Percentiles rank a stretch among this genome's conserved stretches.
These are phyloP conservation scores for Teinopalpus imperialis DNA, from an alignment of 2,888 invertebrate genomes.

Conservation along the genomic window DNA sequence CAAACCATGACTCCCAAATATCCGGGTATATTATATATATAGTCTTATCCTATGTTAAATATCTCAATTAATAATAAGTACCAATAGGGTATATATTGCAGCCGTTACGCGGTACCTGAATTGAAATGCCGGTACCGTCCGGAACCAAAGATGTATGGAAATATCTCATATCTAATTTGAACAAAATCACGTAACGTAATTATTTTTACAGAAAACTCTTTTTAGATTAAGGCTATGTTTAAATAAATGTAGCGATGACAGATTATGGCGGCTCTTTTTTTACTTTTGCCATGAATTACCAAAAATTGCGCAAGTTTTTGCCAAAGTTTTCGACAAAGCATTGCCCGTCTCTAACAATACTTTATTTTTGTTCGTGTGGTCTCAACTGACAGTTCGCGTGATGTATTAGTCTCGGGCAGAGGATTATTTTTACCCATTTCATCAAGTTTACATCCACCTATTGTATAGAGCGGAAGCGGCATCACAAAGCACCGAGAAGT, in stretches of 20 bases:
- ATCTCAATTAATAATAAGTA: too few relatives aligned
- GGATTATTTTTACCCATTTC: constrained; percentile 81
- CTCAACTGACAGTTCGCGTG: constrained; percentile 76
- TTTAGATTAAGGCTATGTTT: too few relatives aligned
- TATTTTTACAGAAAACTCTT: too few relatives aligned
- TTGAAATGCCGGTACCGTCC: too few relatives aligned
- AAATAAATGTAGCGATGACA: constrained; percentile 20
- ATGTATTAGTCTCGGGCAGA: constrained; percentile 74
- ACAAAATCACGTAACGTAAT: too few relatives aligned
- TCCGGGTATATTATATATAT: too few relatives aligned
- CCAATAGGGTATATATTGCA: too few relatives aligned
- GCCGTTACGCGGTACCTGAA: too few relatives aligned
- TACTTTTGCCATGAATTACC: constrained; percentile 57
- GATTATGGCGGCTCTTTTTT: constrained; percentile 42
- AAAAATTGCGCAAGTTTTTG: constrained; percentile 77
- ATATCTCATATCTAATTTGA: too few relatives aligned
- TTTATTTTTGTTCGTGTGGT: constrained; percentile 80
- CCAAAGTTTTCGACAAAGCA: constrained; percentile 72
- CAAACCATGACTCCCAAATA: too few relatives aligned
- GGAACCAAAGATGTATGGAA: too few relatives aligned
- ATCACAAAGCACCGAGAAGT: constrained; percentile 61
- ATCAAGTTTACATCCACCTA: constrained; percentile 79
- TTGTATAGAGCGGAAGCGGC: constrained; percentile 77
- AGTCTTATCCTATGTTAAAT: too few relatives aligned
- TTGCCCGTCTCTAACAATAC: constrained; percentile 64